Conservation (phyloP, 2,113 vertebrate species). For the Elaphurus davidianus region DNA sequence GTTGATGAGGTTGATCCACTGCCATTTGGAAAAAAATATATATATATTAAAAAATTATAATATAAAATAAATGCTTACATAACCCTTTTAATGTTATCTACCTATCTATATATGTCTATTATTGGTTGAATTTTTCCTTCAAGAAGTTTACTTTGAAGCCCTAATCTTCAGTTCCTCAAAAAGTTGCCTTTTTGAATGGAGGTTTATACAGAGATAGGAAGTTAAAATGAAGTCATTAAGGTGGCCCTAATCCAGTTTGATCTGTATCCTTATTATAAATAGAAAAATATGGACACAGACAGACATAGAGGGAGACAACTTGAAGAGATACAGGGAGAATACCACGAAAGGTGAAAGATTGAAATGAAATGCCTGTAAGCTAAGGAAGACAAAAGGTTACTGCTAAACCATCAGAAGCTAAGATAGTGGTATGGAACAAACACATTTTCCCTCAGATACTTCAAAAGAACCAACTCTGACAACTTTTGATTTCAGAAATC, state of each 20-base stretch:
- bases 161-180: neutral
- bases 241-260: neutral
- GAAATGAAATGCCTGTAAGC: accelerated
- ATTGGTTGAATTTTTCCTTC: neutral
- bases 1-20: neutral
- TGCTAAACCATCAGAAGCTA: neutral
- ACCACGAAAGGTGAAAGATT: neutral
- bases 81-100: neutral
- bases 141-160: neutral
- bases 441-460: neutral
- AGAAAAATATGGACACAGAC: neutral
- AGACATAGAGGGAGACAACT: neutral
- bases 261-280: neutral
- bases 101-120: neutral
- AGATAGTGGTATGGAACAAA: neutral
- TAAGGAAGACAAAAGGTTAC: neutral
- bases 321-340: neutral
- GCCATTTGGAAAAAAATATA: neutral
- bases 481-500: neutral
- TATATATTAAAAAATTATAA: neutral
- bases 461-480: neutral
- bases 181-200: neutral
- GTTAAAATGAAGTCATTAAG: neutral
- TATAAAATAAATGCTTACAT: neutral
- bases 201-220: neutral